Evolutionary conservation across 1,140 invertebrate species (phyloP).

Genomic region (Drosophila pseudoobscura): DNA sequence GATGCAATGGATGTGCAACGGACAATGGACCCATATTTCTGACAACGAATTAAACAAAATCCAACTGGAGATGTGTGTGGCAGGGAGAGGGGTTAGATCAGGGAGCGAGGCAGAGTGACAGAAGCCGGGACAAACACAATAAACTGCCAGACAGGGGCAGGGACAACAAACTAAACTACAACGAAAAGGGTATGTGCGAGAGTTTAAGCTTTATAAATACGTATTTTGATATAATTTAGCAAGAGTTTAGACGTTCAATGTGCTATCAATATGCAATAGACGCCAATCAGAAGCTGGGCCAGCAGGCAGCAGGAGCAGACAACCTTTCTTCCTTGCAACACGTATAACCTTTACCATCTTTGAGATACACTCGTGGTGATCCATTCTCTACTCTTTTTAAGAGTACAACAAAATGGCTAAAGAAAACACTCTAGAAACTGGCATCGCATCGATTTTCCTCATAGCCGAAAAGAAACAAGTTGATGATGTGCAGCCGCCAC

Average conservation of each 20-base stretch:
- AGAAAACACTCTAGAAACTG: conserved; percentile 19
- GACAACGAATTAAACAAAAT: conserved; percentile 77
- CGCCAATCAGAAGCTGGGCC: no score
- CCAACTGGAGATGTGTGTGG: conserved; percentile 37
- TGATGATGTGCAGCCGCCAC: conserved; percentile 66
- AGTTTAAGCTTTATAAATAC: no score
- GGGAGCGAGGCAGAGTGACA: background rate
- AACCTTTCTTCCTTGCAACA: no score
- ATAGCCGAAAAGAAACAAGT: conserved; percentile 50
- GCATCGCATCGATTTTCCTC: conserved; percentile 63
- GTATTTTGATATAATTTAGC: no score
- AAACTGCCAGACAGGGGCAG: conserved; percentile 43
- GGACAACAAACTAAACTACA: conserved; percentile 15
- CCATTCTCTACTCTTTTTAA: no score
- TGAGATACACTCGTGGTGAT: no score
- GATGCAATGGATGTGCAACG: conserved; percentile 20
- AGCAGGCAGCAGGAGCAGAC: no score
- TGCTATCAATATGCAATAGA: no score
- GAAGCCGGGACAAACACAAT: conserved; percentile 36
- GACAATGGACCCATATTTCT: conserved; percentile 67
- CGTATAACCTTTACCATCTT: no score
- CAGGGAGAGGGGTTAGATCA: background rate
- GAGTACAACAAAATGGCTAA: conserved; percentile 5
- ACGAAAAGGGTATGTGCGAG: no score
- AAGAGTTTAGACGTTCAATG: no score